Conservation (phyloP, 2,113 vertebrate species). For the Dipodomys spectabilis region DNA sequence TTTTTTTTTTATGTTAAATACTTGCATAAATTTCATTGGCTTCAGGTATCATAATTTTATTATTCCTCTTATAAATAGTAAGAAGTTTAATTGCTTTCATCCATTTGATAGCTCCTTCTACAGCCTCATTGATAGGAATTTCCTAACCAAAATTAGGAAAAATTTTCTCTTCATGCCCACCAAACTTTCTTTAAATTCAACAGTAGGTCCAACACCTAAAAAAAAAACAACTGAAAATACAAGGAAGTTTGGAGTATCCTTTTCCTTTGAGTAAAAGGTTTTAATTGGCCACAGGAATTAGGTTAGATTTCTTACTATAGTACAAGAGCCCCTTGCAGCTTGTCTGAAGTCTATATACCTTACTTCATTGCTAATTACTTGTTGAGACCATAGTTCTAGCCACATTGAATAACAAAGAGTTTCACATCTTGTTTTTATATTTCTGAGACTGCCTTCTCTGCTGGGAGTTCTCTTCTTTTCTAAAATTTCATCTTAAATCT, state of each 20-base stretch:
- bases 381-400: not conserved
- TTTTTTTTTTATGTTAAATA: not conserved
- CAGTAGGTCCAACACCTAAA: no score
- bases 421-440: not conserved
- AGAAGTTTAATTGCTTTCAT: not conserved
- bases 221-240: not conserved
- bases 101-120: not conserved
- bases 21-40: not conserved
- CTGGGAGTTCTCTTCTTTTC: not conserved
- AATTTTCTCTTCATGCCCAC: not conserved
- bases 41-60: not conserved
- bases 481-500: not conserved
- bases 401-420: not conserved
- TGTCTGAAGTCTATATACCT: not conserved
- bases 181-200: not conserved
- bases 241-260: not conserved
- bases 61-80: not conserved
- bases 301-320: not conserved
- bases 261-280: not conserved
- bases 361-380: not conserved
- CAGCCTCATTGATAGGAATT: not conserved
- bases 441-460: not conserved
- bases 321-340: not conserved
- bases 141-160: not conserved
- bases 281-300: not conserved